A percentile compares a stretch with the other conserved stretches of the same genome.
phyloP scores from a whole-genome alignment of 1,140 invertebrate genomes.

The Pissodes strobi region DNA sequence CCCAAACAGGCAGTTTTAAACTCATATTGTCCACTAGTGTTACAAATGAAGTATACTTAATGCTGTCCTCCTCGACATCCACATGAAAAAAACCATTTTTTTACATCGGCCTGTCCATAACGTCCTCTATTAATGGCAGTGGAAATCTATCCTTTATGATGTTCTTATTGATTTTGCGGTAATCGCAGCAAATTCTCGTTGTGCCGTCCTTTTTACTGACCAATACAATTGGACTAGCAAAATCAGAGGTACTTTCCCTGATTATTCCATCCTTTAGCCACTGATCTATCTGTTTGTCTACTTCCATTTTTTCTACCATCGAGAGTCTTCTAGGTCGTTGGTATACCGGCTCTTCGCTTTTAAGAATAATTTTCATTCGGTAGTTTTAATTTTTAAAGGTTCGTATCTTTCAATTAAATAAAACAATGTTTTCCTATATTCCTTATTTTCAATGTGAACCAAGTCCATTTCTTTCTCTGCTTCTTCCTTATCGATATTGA shows the following conservation, averaged over 20 bases:
- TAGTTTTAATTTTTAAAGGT: slow-evolving; percentile 15
- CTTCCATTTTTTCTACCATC: slow-evolving; percentile 19
- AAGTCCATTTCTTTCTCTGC: too few relatives aligned
- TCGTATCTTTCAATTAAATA: slow-evolving; percentile 19
- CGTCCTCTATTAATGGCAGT: slow-evolving; percentile 43
- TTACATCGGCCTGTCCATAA: slow-evolving; percentile 35
- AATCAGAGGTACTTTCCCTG: slow-evolving; percentile 46
- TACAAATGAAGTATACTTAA: slow-evolving; percentile 45
- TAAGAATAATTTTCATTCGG: slow-evolving; percentile 30
- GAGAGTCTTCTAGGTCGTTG: slow-evolving; percentile 37
- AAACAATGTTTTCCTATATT: slow-evolving; percentile 1
- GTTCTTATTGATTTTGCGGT: slow-evolving; percentile 55
- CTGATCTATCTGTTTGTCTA: slow-evolving; percentile 29
- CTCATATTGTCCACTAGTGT: slow-evolving; percentile 51
- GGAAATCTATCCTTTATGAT: slow-evolving; percentile 49
- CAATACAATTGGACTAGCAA: too few relatives aligned
- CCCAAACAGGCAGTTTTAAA: slow-evolving; percentile 56
- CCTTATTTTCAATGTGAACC: neutral
- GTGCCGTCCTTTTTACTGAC: slow-evolving; percentile 12
- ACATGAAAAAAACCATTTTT: slow-evolving; percentile 53
- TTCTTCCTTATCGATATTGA: slow-evolving; percentile 9
- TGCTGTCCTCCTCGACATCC: slow-evolving; percentile 37
- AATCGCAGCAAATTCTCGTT: slow-evolving; percentile 60
- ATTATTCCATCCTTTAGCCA: slow-evolving; percentile 39
- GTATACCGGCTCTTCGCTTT: slow-evolving; percentile 43